These are phyloP conservation scores for Charanyca ferruginea DNA, from an alignment of 2,888 invertebrate genomes.

Conservation along the genomic window DNA sequence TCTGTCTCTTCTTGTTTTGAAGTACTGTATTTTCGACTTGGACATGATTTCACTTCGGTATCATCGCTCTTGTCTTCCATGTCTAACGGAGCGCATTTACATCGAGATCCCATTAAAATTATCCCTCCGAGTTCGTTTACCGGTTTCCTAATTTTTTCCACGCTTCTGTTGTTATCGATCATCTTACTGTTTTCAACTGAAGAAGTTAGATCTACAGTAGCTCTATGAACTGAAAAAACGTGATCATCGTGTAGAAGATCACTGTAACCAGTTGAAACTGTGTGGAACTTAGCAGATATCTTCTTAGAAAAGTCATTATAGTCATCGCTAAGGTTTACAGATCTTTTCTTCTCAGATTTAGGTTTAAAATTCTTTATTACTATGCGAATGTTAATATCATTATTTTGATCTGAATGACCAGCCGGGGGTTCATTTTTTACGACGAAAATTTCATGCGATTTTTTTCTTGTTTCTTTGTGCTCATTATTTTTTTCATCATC, in stretches of 20 bases:
- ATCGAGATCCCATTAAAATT: constrained; percentile 22
- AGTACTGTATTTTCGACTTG: constrained; percentile 26
- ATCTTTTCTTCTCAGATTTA: constrained; percentile 61
- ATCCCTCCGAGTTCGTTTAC: constrained; percentile 10
- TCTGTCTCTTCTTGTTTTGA: constrained; percentile 40
- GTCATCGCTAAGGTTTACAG: constrained; percentile 22
- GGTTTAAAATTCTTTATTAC: constrained; percentile 77
- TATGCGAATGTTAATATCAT: constrained; percentile 81
- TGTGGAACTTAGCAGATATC: constrained; percentile 79
- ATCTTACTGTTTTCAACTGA: constrained; percentile 65
- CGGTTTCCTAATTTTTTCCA: constrained; percentile 30
- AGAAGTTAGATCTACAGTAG: constrained; percentile 72
- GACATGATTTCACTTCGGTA: constrained; percentile 32
- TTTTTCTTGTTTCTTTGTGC: constrained; percentile 42
- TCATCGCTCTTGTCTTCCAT: constrained; percentile 31
- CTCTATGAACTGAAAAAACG: constrained; percentile 73
- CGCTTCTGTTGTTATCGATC: constrained; percentile 15
- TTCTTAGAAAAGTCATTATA: constrained; percentile 71
- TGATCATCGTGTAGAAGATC: constrained; percentile 67
- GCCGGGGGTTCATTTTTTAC: constrained; percentile 66
- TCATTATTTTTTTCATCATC: constrained; percentile 44
- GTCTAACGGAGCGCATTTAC: constrained; percentile 37
- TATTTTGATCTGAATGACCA: constrained; percentile 70
- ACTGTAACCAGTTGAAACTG: constrained; percentile 80
- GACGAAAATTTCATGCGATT: constrained; percentile 72